Percentiles rank a stretch among this genome's conserved stretches.
These are phyloP conservation scores for Microcaecilia unicolor DNA, from an alignment of 2,797 vertebrate species.

Conservation along the genomic window DNA sequence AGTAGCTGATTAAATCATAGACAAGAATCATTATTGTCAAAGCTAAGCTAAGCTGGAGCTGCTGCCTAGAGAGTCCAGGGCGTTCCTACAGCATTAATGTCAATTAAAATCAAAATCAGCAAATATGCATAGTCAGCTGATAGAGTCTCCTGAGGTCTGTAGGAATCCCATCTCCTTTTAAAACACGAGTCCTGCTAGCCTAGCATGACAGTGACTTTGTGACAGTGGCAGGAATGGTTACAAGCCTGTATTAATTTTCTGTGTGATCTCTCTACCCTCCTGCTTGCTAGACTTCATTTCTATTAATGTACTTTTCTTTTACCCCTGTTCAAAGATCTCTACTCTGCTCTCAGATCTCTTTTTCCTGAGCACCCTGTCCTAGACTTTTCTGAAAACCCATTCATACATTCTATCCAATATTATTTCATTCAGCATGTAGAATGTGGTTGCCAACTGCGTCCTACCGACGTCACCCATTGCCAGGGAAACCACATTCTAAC, in stretches of 20 bases:
- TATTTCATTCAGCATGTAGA: slow-evolving; percentile 11
- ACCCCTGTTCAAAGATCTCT: no score
- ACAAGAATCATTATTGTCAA: slow-evolving; percentile 11
- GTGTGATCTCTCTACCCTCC: neutral
- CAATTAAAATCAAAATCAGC: slow-evolving; percentile 37
- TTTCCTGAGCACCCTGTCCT: no score
- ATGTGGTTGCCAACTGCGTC: slow-evolving; percentile 16
- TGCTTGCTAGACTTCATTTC: no score
- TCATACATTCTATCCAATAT: neutral
- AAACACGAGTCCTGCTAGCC: slow-evolving; percentile 22
- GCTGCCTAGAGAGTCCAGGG: slow-evolving; percentile 10
- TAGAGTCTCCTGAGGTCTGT: slow-evolving; percentile 19
- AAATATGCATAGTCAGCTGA: slow-evolving; percentile 26
- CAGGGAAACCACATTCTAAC: slow-evolving; percentile 37
- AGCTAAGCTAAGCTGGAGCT: slow-evolving; percentile 13
- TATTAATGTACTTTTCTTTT: no score
- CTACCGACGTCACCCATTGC: slow-evolving; percentile 18
- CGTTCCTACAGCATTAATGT: slow-evolving; percentile 12
- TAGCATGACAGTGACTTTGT: no score
- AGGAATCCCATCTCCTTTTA: slow-evolving; percentile 7
- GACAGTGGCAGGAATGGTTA: neutral
- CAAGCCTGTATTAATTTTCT: neutral
- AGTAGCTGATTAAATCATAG: slow-evolving; percentile 21
- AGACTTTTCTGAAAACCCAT: neutral
- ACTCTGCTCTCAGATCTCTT: no score